phyloP scores from a whole-genome alignment of 2,888 invertebrate species.

The Caenorhabditis virilis region DNA sequence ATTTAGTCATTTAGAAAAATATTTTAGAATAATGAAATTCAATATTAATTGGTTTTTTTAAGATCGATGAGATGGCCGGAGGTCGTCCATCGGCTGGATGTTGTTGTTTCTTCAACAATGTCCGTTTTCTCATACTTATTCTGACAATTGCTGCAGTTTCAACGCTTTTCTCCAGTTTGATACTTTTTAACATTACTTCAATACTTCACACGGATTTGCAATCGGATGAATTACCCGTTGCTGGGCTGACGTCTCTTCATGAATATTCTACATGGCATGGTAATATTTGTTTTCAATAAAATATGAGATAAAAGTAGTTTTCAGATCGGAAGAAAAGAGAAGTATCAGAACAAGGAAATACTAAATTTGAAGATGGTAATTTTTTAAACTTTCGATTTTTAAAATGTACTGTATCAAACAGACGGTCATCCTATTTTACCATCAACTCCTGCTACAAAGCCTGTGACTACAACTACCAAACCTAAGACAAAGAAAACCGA shows the following conservation, averaged over 20 bases:
- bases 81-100: conserved; percentile 41
- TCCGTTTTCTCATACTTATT: conserved; percentile 49
- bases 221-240: conserved; percentile 27
- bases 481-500: conserved; percentile 17
- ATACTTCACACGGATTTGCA: conserved; percentile 38
- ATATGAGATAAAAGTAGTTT: too few relatives aligned
- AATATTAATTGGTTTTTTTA: too few relatives aligned
- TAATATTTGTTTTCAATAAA: too few relatives aligned
- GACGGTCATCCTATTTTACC: conserved; percentile 38
- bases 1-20: too few relatives aligned
- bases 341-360: neutral
- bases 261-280: conserved; percentile 29
- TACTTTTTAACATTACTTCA: conserved; percentile 55
- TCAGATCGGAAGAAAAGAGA: neutral
- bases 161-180: conserved; percentile 50
- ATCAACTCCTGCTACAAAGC: conserved; percentile 8
- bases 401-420: conserved; percentile 4
- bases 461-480: conserved; percentile 6
- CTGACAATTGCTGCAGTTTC: conserved; percentile 44
- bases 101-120: conserved; percentile 50
- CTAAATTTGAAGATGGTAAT: neutral
- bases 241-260: conserved; percentile 30
- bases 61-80: conserved; percentile 34
- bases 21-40: too few relatives aligned
- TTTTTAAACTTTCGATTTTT: neutral